Evolutionary conservation across 2,797 vertebrate genomes (phyloP), one percentile per base, ranked within the genome.

Genomic region (Mormyrus proboscirostris): DNA sequence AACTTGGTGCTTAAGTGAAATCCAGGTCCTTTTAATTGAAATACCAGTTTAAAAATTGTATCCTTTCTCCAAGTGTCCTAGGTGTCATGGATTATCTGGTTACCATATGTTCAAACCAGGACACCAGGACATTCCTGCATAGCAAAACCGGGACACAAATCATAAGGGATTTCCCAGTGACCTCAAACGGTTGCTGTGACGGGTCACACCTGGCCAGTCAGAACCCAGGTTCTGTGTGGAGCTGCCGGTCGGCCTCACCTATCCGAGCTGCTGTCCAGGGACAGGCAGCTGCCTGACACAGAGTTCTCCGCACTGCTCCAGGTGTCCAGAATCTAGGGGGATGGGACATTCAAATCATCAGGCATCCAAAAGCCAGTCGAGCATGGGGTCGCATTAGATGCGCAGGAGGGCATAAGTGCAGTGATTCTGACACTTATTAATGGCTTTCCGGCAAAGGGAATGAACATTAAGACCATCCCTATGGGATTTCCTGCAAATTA

Each of bases 241-340:
- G 38, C 16, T 7, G 19, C 19, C 41, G 19, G 25, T 19, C 6
- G 12, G 33, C 50, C 94, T 95, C 95, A 99, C 98, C 98, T 99
- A 95, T 97, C 98, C 89, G 96, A 97, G 94, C 95, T 98, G 93
- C 97, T 98, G 95, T 99, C 97, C 95, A 99, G 95, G 89, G 98
- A 99, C 92, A 99, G 98, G 92, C 98, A 99, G 93, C 98, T 99
- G 91, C 98, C 98, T 49, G 98, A 99, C 88, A 99, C 95, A 0
- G 98, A 99, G 93, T 98, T 99, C 90, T 99, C 98, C 29, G 98
- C 96, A 90, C 98, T 99, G 95, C 97, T 99, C 94, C 98, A 96
- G 25, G 97, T 97, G 93, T 99, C 98, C 94, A 98, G 93, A 92
- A 98, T 96, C 98, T 99, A 94, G 14, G 94, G 93, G 82, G 89